These are phyloP conservation scores for Choreutis nemorana DNA, from an alignment of 2,888 invertebrate genomes.

Conservation along the genomic window DNA sequence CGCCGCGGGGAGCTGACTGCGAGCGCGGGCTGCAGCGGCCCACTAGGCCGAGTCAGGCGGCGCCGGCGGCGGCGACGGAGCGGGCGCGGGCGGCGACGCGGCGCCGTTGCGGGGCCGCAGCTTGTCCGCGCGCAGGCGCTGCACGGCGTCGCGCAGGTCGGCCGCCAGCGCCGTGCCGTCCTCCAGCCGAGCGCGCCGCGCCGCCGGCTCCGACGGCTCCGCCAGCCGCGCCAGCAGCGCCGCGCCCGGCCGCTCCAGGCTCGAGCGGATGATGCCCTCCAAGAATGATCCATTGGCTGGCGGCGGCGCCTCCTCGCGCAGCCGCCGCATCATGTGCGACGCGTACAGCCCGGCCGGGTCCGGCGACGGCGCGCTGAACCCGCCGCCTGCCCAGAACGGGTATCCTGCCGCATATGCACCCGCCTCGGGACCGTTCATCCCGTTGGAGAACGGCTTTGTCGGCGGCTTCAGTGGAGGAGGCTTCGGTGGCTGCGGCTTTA, in stretches of 20 bases:
- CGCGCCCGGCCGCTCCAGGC: slow-evolving; percentile 69
- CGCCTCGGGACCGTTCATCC: slow-evolving; percentile 74
- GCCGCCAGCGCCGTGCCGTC: slow-evolving; percentile 38
- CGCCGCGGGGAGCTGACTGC: slow-evolving; percentile 7
- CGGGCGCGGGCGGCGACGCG: slow-evolving; percentile 34
- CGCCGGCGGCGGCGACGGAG: slow-evolving; percentile 23
- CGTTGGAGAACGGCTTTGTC: slow-evolving; percentile 61
- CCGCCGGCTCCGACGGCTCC: slow-evolving; percentile 53
- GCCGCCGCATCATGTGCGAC: slow-evolving; percentile 80
- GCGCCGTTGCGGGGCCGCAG: slow-evolving; percentile 46
- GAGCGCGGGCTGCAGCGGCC: slow-evolving; percentile 10
- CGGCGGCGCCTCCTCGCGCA: slow-evolving; percentile 75
- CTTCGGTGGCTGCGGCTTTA: slow-evolving; percentile 48
- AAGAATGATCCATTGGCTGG: slow-evolving; percentile 82
- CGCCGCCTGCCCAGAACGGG: slow-evolving; percentile 77
- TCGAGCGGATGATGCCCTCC: slow-evolving; percentile 85
- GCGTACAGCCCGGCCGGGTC: slow-evolving; percentile 76
- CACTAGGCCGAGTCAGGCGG: slow-evolving; percentile 23
- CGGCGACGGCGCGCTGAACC: slow-evolving; percentile 44
- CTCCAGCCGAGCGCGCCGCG: slow-evolving; percentile 58
- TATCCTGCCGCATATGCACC: slow-evolving; percentile 74
- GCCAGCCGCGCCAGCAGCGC: slow-evolving; percentile 40
- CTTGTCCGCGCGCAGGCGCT: slow-evolving; percentile 56
- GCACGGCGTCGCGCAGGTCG: slow-evolving; percentile 58
- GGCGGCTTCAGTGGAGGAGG: slow-evolving; percentile 52